phyloP scores from a whole-genome alignment of 2,113 vertebrate genomes.

The Eudorcas thomsonii region DNA sequence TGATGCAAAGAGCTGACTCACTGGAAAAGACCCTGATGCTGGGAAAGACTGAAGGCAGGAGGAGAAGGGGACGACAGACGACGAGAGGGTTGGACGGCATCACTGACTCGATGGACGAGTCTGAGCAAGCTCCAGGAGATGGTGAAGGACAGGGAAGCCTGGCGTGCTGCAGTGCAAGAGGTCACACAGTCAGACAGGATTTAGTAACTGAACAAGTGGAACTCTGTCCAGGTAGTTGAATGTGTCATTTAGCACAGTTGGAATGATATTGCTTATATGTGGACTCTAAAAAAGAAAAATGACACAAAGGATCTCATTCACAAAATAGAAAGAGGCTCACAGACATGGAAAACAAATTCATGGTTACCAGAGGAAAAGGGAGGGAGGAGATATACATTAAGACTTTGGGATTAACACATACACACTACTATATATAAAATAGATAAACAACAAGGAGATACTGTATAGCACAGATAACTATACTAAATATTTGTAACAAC shows the following conservation, averaged over 20 bases:
- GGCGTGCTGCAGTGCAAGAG: neutral
- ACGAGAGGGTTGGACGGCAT: neutral
- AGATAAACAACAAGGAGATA: neutral
- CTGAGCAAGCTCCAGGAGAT: neutral
- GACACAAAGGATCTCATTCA: neutral
- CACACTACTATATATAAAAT: neutral
- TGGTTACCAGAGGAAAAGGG: neutral
- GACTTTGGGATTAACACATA: neutral
- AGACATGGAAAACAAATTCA: neutral
- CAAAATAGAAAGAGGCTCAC: neutral
- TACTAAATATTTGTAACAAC: neutral
- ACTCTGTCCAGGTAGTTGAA: fast-evolving
- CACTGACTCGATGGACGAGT: neutral
- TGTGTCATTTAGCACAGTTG: neutral
- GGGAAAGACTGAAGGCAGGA: neutral
- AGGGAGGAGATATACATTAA: neutral
- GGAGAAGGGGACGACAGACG: neutral
- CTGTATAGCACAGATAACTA: neutral
- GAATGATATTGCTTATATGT: neutral
- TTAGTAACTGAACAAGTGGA: neutral
- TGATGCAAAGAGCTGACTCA: neutral
- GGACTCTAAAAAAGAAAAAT: neutral
- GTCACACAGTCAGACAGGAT: neutral
- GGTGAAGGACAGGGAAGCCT: neutral
- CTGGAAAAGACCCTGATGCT: neutral